Evolutionary conservation across 1,140 invertebrate species (phyloP), one percentile per base, ranked within the genome.

Genomic region (Campoletis sonorensis): DNA sequence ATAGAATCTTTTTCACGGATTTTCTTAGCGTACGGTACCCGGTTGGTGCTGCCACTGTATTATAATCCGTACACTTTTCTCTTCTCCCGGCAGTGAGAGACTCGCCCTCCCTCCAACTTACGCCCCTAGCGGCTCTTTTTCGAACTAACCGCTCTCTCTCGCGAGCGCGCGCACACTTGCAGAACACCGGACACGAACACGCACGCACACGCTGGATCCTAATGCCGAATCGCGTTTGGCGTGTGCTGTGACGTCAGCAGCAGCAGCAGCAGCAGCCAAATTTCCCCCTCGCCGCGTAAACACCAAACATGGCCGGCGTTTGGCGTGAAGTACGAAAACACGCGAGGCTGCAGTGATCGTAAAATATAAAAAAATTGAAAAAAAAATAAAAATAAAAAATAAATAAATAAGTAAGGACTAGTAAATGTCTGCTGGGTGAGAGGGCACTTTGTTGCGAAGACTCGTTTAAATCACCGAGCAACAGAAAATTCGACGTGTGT

Each of bases 221-320:
- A n/a, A 58, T 83, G 85, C 49, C 61, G 84, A 80, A 79, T 61
- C 83, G 86, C 89, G 86, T 87, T 89, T 88, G 88, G 87, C 72
- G 27, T 30, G 40, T 40, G 70, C 54, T 80, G 88, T 90, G 90
- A 91, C 90, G 90, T 91, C 90, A 91, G 88, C 18, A 54, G 51
- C 5, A 54, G 49, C 85, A 76, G 58, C 80, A 76, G 76, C 70
- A 77, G 73, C 80, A 77, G 64, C 78, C 16, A 61, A 45, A 86
- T 86, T 88, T 91, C 88, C 89, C 90, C 90, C 89, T 90, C 88
- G 87, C 85, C 88, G 87, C 89, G 90, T 92, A 92, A 91, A 92
- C 90, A 92, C 91, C 91, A 92, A 92, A 92, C 91, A 92, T 92
- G 91, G 91, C 91, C 86, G 91, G 90, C 89, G 87, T 71, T 79